phyloP scores from a whole-genome alignment of 35 echinoderm and acorn worm species.

The Patiria miniata region DNA sequence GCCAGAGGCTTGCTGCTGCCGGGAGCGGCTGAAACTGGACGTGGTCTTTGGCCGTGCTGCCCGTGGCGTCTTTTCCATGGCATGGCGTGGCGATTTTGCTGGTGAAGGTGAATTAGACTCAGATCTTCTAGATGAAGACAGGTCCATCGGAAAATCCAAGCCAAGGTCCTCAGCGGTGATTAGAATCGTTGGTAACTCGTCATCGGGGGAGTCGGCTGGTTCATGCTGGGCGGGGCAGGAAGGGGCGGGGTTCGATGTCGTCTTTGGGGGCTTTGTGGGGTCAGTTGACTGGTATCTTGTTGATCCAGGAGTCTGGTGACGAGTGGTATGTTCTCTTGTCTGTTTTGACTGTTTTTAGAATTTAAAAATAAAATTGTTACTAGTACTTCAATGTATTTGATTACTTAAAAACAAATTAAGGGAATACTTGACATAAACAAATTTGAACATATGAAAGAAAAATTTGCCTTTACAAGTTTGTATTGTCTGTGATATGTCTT shows the following conservation, averaged over 20 bases:
- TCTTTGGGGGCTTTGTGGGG: background rate
- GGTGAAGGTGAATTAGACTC: background rate
- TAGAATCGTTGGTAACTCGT: background rate
- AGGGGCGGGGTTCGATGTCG: background rate
- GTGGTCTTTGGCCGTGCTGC: background rate
- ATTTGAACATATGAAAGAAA: too few relatives aligned
- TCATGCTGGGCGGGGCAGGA: background rate
- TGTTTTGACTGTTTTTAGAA: background rate
- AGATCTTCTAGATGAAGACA: background rate
- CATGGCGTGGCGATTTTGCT: background rate
- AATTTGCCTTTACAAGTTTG: too few relatives aligned
- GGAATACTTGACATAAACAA: too few relatives aligned
- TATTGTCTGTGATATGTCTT: too few relatives aligned
- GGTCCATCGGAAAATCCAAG: background rate
- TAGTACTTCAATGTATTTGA: background rate
- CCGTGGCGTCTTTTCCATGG: background rate
- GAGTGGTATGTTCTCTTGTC: background rate
- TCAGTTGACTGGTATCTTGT: background rate
- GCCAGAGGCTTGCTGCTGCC: background rate
- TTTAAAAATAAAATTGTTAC: background rate
- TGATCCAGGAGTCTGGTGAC: background rate
- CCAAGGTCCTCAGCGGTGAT: constrained; percentile 2
- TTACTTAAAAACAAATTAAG: background rate
- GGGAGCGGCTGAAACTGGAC: background rate
- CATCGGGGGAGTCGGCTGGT: background rate